Percentiles rank a stretch among this genome's conserved stretches.
These are phyloP conservation scores for Tinea trinotella DNA, from an alignment of 2,888 invertebrate genomes.

Conservation along the genomic window DNA sequence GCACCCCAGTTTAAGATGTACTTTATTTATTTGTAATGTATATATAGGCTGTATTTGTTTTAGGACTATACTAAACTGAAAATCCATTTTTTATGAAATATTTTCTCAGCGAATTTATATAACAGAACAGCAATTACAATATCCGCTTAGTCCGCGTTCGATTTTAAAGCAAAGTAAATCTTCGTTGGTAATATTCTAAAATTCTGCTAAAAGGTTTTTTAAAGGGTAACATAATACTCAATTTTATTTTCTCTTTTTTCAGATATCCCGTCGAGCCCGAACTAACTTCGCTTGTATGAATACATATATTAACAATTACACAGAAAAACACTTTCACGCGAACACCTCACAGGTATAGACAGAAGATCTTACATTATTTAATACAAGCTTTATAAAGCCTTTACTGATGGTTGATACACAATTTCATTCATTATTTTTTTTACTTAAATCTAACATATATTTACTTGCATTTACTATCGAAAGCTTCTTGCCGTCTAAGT, in stretches of 20 bases:
- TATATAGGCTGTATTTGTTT: no score
- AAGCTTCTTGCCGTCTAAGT: not conserved
- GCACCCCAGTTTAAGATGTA: no score
- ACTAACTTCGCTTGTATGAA: not conserved
- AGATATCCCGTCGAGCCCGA: slow-evolving; percentile 9
- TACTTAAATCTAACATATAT: no score
- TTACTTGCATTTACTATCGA: slow-evolving; percentile 5
- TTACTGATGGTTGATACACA: no score
- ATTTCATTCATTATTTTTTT: no score
- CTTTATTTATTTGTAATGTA: no score
- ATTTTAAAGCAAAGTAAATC: slow-evolving; percentile 7
- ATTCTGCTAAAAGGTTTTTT: slow-evolving; percentile 16
- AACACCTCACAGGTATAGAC: no score
- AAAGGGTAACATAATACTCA: slow-evolving; percentile 15
- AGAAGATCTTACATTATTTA: no score
- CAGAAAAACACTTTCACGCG: not conserved
- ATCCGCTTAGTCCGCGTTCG: not conserved
- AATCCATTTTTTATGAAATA: not conserved
- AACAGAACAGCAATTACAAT: not conserved
- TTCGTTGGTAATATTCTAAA: slow-evolving; percentile 1
- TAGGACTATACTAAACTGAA: not conserved
- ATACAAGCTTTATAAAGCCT: no score
- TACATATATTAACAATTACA: not conserved
- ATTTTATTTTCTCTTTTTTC: slow-evolving; percentile 7
- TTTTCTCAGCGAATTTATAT: not conserved